phyloP scores from a whole-genome alignment of 2,797 vertebrate genomes.

The Cuculus canorus region DNA sequence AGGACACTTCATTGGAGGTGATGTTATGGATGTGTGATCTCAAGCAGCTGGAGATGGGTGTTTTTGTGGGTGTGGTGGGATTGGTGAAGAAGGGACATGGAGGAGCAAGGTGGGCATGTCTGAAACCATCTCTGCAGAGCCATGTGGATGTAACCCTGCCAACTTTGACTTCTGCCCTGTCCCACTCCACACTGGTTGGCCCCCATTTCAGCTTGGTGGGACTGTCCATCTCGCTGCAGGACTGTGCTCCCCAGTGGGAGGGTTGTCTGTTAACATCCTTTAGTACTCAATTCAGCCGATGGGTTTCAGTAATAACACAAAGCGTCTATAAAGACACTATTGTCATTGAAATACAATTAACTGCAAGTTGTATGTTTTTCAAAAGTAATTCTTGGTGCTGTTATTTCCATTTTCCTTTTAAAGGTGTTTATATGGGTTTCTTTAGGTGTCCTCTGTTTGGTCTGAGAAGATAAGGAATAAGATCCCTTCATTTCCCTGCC shows the following conservation, averaged over 20 bases:
- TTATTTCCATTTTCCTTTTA: neutral
- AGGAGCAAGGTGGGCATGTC: rapidly evolving
- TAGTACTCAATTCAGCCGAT: neutral
- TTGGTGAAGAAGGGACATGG: rapidly evolving
- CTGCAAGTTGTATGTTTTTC: neutral
- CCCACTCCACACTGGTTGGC: rapidly evolving
- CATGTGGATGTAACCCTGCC: rapidly evolving
- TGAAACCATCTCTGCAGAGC: neutral
- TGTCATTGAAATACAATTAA: neutral
- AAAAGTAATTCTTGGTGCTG: neutral
- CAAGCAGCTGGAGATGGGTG: rapidly evolving
- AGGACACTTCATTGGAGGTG: neutral
- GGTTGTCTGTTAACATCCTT: rapidly evolving
- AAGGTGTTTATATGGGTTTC: neutral
- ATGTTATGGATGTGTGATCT: neutral
- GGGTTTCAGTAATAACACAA: neutral
- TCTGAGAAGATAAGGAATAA: neutral
- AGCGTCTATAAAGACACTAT: neutral
- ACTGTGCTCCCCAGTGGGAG: neutral
- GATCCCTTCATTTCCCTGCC: neutral
- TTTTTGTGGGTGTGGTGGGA: neutral
- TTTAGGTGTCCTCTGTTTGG: neutral
- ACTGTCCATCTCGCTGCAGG: neutral
- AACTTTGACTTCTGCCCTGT: rapidly evolving
- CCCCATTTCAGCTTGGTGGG: rapidly evolving